These are phyloP conservation scores for Cichlasoma orientale DNA, from an alignment of 2,797 vertebrate species.

Conservation along the genomic window DNA sequence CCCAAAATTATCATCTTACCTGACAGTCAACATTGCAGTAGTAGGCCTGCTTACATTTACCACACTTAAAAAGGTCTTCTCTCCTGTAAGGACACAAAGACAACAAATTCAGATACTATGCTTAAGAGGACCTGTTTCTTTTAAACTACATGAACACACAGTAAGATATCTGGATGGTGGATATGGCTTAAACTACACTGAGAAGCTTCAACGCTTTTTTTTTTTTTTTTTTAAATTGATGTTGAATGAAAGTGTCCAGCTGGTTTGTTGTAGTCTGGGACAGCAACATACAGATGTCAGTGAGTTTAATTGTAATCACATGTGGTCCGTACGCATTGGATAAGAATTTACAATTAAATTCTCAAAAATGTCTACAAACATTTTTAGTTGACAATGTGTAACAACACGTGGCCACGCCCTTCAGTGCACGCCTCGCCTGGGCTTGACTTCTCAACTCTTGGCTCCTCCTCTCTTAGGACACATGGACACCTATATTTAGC, in stretches of 20 bases:
- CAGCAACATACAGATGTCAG: neutral
- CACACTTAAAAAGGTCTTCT: slow-evolving; percentile 95
- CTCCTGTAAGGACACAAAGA: slow-evolving; percentile 80
- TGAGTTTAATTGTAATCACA: neutral
- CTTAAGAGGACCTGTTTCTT: neutral
- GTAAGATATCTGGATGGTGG: neutral
- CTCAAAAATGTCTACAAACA: neutral
- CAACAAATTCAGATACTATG: neutral
- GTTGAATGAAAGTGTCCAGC: neutral
- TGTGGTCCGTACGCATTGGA: neutral
- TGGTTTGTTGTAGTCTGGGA: neutral
- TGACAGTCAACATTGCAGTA: slow-evolving; percentile 97
- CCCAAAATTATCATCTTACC: slow-evolving; percentile 76
- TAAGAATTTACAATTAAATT: neutral
- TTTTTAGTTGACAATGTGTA: neutral
- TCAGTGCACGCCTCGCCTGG: slow-evolving; percentile 10
- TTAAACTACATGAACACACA: neutral
- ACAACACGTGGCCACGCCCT: neutral
- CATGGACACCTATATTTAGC: slow-evolving; percentile 73
- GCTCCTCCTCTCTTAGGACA: slow-evolving; percentile 55
- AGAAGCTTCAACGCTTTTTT: neutral
- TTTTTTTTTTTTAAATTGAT: no score
- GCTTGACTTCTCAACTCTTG: slow-evolving; percentile 48
- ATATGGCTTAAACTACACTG: neutral
- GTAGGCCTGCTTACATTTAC: slow-evolving; percentile 96